phyloP scores from a whole-genome alignment of 2,113 vertebrate species.

The Cavia porcellus region DNA sequence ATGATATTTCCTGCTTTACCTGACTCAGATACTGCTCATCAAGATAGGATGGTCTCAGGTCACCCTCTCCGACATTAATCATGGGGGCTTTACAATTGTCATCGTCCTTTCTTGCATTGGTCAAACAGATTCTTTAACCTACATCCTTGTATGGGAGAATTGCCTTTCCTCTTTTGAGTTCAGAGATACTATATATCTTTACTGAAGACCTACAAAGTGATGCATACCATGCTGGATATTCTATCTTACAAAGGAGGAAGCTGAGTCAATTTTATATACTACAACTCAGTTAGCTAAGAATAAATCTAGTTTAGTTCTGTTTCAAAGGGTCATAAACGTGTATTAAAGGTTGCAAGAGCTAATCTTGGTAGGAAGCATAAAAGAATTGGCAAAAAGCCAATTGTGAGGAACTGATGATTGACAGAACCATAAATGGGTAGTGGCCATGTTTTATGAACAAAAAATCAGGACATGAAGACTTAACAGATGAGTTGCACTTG shows the following conservation, averaged over 20 bases:
- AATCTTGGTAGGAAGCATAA: not conserved
- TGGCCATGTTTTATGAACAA: not conserved
- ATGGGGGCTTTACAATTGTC: not conserved
- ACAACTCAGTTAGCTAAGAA: conserved; percentile 9
- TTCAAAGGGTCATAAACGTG: not conserved
- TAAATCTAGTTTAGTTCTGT: not conserved
- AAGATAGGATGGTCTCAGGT: accelerated
- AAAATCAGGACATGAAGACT: not conserved
- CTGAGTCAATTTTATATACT: not conserved
- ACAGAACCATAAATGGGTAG: not conserved
- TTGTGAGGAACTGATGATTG: not conserved
- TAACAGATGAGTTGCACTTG: not conserved
- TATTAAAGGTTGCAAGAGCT: not conserved
- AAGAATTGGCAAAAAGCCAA: conserved; percentile 6
- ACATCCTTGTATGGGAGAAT: not conserved
- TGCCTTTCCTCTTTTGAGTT: not conserved
- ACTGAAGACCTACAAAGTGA: not conserved
- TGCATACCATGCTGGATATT: accelerated
- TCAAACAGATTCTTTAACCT: not conserved
- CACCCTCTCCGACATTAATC: accelerated
- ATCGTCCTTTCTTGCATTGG: not conserved
- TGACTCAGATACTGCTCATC: not conserved
- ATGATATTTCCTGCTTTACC: not conserved
- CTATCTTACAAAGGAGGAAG: not conserved
- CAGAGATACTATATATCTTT: not conserved